Conservation (phyloP, 2,888 invertebrate species). For the Caenorhabditis doughertyi region DNA sequence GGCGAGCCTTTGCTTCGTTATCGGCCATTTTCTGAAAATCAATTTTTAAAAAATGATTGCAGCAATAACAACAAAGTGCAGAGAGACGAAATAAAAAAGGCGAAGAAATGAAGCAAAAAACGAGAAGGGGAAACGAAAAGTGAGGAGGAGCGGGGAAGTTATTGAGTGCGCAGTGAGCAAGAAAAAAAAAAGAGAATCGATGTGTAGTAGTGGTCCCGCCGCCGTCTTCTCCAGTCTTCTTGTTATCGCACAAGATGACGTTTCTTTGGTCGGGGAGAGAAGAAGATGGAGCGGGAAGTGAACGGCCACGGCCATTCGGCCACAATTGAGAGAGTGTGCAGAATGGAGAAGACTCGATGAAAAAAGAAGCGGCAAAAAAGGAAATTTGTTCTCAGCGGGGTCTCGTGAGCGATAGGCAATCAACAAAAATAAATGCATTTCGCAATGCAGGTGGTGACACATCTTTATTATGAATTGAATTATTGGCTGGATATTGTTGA, state of each 20-base stretch:
- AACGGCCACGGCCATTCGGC: slow-evolving; percentile 21
- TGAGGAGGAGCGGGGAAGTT: slow-evolving; percentile 42
- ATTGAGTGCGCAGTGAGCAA: slow-evolving; percentile 52
- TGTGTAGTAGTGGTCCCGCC: slow-evolving; percentile 54
- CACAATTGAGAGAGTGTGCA: neutral
- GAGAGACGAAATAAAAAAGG: neutral
- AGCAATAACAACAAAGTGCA: slow-evolving; percentile 23
- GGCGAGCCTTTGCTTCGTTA: slow-evolving; percentile 79
- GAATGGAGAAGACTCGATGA: neutral
- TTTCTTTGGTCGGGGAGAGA: slow-evolving; percentile 48
- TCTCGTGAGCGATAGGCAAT: slow-evolving; percentile 1
- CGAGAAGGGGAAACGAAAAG: slow-evolving; percentile 17
- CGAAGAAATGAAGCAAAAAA: slow-evolving; percentile 19
- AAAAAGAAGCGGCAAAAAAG: neutral
- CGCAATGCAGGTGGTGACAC: slow-evolving; percentile 12
- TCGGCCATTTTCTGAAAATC: slow-evolving; percentile 74
- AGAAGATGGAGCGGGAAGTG: neutral
- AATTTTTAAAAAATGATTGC: neutral
- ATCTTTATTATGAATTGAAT: neutral
- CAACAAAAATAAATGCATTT: slow-evolving; percentile 31
- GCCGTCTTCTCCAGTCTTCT: slow-evolving; percentile 30
- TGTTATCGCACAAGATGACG: slow-evolving; percentile 35
- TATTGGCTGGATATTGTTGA: neutral
- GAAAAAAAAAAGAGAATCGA: slow-evolving; percentile 50
- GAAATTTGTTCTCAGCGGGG: neutral